phyloP scores from a whole-genome alignment of 2,888 invertebrate species.

The Odontocerum albicorne region DNA sequence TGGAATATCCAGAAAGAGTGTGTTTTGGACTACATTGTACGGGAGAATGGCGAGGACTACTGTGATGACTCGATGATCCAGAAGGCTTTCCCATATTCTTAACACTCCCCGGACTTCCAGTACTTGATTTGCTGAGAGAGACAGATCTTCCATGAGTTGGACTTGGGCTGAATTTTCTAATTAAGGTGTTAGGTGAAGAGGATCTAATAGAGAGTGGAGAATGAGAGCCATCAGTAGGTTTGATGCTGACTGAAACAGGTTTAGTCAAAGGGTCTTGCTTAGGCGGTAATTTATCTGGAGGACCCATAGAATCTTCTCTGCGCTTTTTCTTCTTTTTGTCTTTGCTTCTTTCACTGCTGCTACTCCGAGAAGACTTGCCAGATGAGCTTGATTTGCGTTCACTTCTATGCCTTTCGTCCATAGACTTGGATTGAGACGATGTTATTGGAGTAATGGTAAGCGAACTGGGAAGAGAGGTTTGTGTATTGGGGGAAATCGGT shows the following conservation, averaged over 20 bases:
- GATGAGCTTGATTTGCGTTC: conserved; percentile 54
- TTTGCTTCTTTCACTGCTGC: conserved; percentile 46
- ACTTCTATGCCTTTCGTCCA: conserved; percentile 52
- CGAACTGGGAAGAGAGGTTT: conserved; percentile 71
- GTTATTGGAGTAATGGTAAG: conserved; percentile 86
- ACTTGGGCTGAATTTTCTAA: conserved; percentile 72
- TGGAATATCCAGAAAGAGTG: conserved; percentile 64
- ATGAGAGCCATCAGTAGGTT: conserved; percentile 61
- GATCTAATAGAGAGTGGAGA: conserved; percentile 63
- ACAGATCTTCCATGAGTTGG: conserved; percentile 68
- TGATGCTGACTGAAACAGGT: conserved; percentile 73
- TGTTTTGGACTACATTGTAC: conserved; percentile 78
- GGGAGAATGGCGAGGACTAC: conserved; percentile 76
- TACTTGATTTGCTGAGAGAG: conserved; percentile 62
- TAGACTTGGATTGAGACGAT: conserved; percentile 55
- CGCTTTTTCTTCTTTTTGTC: conserved; percentile 77
- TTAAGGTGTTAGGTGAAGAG: conserved; percentile 65
- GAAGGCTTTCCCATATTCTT: conserved; percentile 53
- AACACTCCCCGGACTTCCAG: conserved; percentile 54
- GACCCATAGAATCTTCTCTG: conserved; percentile 79
- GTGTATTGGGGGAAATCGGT: conserved; percentile 68
- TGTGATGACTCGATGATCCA: conserved; percentile 58
- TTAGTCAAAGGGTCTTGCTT: conserved; percentile 73
- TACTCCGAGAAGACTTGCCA: conserved; percentile 42
- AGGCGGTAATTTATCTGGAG: conserved; percentile 78